Base-by-base conservation (phyloP, 2,888 invertebrate species). In the Synanthedon myopaeformis region DNA sequence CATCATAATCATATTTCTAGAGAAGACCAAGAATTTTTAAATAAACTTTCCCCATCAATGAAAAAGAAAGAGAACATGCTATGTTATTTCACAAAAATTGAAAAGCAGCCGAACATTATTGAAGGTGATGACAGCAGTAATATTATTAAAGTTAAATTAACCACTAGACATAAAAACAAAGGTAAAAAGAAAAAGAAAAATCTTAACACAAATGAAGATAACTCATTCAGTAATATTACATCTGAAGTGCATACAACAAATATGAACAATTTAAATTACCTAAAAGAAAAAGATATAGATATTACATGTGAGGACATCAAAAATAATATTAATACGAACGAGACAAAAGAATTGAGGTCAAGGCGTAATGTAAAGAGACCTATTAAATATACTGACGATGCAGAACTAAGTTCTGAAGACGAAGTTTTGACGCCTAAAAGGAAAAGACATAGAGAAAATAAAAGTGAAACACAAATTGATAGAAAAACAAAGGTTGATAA, bases 41-140 rank as follows among this genome's bases (percentile, higher is more conserved):
- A 81, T 3, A 90, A 90, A 60, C 67, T 91, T 14, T 87, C 89
- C 0, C 90, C 91, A 52, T 90, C 91, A 17, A 72, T 89, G 1
- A 90, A 82, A 64, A 90, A 90, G 62, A 87, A 88, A 41, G 90
- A 90, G 67, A 91, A 89, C 61, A 81, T 91, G 72, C 71, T 91
- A 17, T 88, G 89, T 56, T 91, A 91, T 67, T 91, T 91, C 66
- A 79, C 85, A 57, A 90, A 89, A 72, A 59, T 89, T 53, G 74
- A 81, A 52, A 88, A 81, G 61, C 74, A 79, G 2, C 23, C 61
- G 41, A 71, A 71, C 14, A 50, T 42, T 42, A 51, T 57, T 17
- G 49, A 59, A 52, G 63, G 62, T 57, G 57, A 54, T 28, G 52
- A 57, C 50, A 35, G 23, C 23, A 68, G 64, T 59, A 64, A 65